A percentile compares a stretch with the other conserved stretches of the same genome.
These are phyloP conservation scores for Lindbergichthys nudifrons DNA, from an alignment of 2,797 vertebrate genomes.

Conservation along the genomic window DNA sequence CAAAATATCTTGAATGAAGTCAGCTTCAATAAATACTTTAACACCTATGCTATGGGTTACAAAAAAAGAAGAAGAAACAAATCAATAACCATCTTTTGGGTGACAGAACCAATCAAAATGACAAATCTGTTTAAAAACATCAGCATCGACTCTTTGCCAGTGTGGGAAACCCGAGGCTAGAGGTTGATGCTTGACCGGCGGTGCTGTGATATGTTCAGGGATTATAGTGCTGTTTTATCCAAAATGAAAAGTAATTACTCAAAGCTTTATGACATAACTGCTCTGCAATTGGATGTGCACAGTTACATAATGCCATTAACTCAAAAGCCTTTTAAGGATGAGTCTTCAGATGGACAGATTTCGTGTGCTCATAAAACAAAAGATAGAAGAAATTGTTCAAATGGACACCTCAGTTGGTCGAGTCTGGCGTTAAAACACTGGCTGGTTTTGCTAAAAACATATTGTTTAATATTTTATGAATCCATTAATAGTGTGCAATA, in stretches of 20 bases:
- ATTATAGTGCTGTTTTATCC: constrained; percentile 63
- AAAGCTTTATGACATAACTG: constrained; percentile 78
- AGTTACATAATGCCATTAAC: constrained; percentile 71
- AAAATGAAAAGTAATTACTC: constrained; percentile 75
- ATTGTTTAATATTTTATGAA: constrained; percentile 45
- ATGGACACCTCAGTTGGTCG: background rate
- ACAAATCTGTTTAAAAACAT: constrained; percentile 14
- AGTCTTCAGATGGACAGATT: constrained; percentile 47
- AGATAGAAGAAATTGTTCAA: background rate
- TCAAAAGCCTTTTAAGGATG: constrained; percentile 44
- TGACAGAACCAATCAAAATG: constrained; percentile 5
- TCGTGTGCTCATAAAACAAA: constrained; percentile 24
- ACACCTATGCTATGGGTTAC: background rate
- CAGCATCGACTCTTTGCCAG: constrained; percentile 10
- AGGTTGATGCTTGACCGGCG: constrained; percentile 24
- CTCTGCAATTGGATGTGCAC: constrained; percentile 44
- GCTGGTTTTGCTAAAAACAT: background rate
- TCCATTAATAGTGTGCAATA: constrained; percentile 17
- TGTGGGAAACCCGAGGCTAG: constrained; percentile 23
- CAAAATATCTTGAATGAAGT: background rate
- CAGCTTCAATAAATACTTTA: constrained; percentile 1
- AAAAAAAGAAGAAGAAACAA: too few relatives aligned
- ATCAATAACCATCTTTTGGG: background rate
- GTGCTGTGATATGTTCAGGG: constrained; percentile 45
- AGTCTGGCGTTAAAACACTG: constrained; percentile 10